Evolutionary conservation across 2,113 vertebrate genomes (phyloP).

Genomic region (Thalassarche chlororhynchos): DNA sequence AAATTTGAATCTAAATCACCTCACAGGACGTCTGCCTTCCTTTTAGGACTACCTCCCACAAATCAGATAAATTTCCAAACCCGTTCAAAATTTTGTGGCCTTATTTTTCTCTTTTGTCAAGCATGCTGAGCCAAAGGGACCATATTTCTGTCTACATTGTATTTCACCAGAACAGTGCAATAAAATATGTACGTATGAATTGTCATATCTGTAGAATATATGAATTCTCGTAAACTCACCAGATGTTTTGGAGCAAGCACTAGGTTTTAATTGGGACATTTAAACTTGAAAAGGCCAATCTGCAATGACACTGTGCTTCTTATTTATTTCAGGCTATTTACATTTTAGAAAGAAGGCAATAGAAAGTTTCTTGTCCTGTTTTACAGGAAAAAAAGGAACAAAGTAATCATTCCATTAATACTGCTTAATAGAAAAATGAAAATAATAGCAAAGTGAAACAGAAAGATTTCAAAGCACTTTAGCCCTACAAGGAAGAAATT

Average conservation of each 20-base stretch:
- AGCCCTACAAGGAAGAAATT: background rate
- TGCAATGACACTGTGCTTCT: background rate
- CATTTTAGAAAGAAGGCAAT: background rate
- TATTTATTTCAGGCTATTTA: slow-evolving; percentile 16
- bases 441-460: background rate
- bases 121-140: background rate
- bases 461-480: background rate
- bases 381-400: background rate
- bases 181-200: background rate
- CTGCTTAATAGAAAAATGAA: background rate
- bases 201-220: slow-evolving; percentile 40
- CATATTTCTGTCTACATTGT: slow-evolving; percentile 40
- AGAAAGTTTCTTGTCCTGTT: background rate
- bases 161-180: slow-evolving; percentile 19
- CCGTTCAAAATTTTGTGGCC: background rate
- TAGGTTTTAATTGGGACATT: slow-evolving; percentile 47
- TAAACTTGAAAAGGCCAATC: slow-evolving; percentile 9
- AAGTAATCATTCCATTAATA: background rate
- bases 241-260: slow-evolving; percentile 37
- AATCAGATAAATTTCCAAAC: slow-evolving; percentile 21
- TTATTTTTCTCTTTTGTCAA: slow-evolving; percentile 42
- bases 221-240: slow-evolving; percentile 43
- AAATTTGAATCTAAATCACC: background rate
- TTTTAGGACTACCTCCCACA: background rate
- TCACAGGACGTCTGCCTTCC: background rate